These are phyloP conservation scores for Coelogynopora nodosa DNA, from an alignment of 2,888 invertebrate genomes.

Conservation along the genomic window DNA sequence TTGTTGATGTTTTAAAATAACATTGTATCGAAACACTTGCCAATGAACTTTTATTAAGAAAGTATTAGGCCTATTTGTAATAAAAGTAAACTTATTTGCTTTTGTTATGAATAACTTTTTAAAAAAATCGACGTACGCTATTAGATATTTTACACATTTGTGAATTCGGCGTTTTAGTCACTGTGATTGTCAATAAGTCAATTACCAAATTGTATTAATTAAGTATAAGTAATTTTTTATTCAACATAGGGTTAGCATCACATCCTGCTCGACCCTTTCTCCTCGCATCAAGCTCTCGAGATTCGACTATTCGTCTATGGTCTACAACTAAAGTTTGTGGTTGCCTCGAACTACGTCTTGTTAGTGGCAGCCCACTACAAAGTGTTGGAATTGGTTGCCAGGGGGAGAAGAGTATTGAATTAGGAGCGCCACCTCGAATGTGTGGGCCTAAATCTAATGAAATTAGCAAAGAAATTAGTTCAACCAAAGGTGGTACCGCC, in stretches of 20 bases:
- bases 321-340: slow-evolving; percentile 55
- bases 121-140: no score
- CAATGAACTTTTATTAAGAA: no score
- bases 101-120: no score
- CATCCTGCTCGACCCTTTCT: slow-evolving; percentile 62
- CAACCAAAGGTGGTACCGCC: not conserved
- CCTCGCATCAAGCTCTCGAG: slow-evolving; percentile 62
- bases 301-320: slow-evolving; percentile 63
- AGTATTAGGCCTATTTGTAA: no score
- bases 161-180: no score
- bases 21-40: no score
- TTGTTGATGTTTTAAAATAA: no score
- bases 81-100: no score
- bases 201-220: no score
- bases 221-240: no score
- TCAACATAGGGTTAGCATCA: slow-evolving; percentile 58
- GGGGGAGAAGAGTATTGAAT: not conserved
- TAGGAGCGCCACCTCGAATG: not conserved
- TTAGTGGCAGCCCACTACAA: slow-evolving; percentile 7
- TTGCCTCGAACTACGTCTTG: not conserved
- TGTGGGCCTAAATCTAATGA: not conserved
- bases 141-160: no score
- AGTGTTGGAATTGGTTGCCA: not conserved
- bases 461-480: not conserved
- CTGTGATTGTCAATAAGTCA: no score